Percentiles rank a stretch among this genome's conserved stretches.
These are phyloP conservation scores for Malurus melanocephalus DNA, from an alignment of 2,113 vertebrate genomes.

Conservation along the genomic window DNA sequence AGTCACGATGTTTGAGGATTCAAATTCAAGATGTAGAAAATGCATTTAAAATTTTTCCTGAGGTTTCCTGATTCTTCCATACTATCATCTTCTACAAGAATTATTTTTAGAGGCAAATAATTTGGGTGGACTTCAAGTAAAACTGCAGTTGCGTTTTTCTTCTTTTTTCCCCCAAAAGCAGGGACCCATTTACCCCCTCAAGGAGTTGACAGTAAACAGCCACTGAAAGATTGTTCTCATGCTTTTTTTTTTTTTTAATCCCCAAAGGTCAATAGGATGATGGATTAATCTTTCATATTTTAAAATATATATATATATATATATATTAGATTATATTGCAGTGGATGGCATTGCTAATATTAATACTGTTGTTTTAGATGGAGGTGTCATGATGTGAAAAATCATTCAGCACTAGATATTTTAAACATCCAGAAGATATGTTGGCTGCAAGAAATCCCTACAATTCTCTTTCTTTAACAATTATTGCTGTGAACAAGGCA, in stretches of 20 bases:
- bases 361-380: neutral
- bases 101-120: neutral
- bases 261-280: neutral
- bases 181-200: neutral
- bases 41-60: neutral
- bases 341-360: neutral
- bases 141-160: neutral
- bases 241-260: neutral
- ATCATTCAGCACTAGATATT: neutral
- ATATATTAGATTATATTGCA: neutral
- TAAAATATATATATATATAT: too few relatives aligned
- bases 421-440: neutral
- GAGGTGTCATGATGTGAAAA: neutral
- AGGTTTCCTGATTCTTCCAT: neutral
- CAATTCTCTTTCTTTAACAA: neutral
- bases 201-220: neutral
- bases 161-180: neutral
- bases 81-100: neutral
- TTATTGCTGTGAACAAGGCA: neutral
- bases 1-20: neutral
- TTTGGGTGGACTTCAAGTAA: neutral
- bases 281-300: neutral
- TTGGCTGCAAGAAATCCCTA: neutral
- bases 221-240: neutral
- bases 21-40: neutral